Evolutionary conservation across 1,140 invertebrate genomes (phyloP).

Genomic region (Lucilia sericata): DNA sequence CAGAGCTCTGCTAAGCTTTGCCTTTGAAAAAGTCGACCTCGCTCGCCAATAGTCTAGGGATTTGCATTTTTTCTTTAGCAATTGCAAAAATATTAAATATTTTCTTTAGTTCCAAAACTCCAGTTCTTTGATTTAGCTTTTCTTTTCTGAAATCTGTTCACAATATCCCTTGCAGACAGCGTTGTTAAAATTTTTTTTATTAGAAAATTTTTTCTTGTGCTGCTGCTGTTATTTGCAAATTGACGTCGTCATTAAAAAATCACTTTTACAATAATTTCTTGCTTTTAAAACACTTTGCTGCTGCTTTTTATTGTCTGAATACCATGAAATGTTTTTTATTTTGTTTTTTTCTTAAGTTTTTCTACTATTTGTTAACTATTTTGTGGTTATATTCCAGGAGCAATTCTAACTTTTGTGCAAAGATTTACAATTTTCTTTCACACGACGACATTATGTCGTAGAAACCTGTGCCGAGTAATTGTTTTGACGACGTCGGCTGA

Average conservation of each 20-base stretch:
- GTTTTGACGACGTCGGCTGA: too few relatives aligned
- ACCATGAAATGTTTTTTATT: slow-evolving; percentile 7
- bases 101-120: neutral
- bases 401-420: slow-evolving; percentile 10
- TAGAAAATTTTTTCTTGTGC: neutral
- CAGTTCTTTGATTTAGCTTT: neutral
- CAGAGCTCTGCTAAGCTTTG: slow-evolving; percentile 14
- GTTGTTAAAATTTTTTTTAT: slow-evolving; percentile 13
- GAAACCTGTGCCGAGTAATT: too few relatives aligned
- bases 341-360: neutral
- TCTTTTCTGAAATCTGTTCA: neutral
- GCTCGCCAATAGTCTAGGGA: neutral
- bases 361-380: neutral
- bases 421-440: slow-evolving; percentile 21
- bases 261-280: neutral
- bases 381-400: slow-evolving; percentile 4
- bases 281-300: neutral
- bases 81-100: neutral
- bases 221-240: slow-evolving; percentile 14
- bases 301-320: neutral
- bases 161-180: neutral
- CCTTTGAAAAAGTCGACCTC: slow-evolving; percentile 13
- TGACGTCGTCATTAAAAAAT: slow-evolving; percentile 26
- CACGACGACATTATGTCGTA: neutral
- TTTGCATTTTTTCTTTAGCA: neutral